A percentile compares a stretch with the other conserved stretches of the same genome.
These are phyloP conservation scores for Parnassius mnemosyne DNA, from an alignment of 2,888 invertebrate genomes.

Conservation along the genomic window DNA sequence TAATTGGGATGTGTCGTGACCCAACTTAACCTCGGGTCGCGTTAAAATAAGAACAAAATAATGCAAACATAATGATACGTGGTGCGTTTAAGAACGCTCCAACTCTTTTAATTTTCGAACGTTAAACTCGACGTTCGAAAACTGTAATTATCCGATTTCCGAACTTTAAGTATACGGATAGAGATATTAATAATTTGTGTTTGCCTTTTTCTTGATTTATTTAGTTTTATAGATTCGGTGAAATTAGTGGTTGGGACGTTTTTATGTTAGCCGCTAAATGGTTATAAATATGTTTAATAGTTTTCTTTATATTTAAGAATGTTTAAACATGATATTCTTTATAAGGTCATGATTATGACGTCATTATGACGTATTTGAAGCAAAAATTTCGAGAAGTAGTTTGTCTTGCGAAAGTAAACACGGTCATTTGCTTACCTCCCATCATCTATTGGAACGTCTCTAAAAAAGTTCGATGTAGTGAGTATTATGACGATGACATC, in stretches of 20 bases:
- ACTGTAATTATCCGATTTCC: constrained; percentile 74
- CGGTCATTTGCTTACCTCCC: no score
- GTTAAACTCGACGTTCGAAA: constrained; percentile 58
- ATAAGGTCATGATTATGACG: background rate
- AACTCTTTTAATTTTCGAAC: constrained; percentile 73
- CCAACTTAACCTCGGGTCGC: constrained; percentile 75
- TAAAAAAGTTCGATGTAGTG: no score
- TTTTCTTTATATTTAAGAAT: constrained; percentile 3
- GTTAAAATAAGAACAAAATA: constrained; percentile 68
- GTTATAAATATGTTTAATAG: constrained; percentile 66
- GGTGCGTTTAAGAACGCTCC: constrained; percentile 50
- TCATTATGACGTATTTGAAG: no score
- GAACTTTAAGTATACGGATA: constrained; percentile 76
- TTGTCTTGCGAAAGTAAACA: no score
- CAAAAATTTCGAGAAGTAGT: no score
- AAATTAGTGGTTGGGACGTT: constrained; percentile 71
- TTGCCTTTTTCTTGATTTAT: constrained; percentile 76
- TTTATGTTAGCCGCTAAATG: constrained; percentile 65
- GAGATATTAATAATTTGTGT: constrained; percentile 75
- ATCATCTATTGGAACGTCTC: no score
- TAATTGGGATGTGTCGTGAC: constrained; percentile 79
- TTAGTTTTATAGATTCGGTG: constrained; percentile 67
- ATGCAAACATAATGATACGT: constrained; percentile 78
- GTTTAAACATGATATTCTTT: constrained; percentile 6
- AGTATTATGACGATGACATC: no score